phyloP scores from a whole-genome alignment of 1,140 invertebrate genomes.

The Rhagoletis zephyria region DNA sequence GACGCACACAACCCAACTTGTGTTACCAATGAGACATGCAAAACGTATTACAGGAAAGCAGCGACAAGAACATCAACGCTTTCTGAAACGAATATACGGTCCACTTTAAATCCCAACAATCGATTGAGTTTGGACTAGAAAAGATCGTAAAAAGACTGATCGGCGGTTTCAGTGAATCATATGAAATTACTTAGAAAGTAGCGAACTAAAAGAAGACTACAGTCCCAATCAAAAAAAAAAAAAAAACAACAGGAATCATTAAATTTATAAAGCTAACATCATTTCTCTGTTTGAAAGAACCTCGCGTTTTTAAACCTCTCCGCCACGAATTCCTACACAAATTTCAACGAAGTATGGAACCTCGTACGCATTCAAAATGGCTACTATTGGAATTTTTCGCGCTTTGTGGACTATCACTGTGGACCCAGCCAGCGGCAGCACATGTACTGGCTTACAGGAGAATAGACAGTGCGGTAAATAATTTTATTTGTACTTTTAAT shows the following conservation, averaged over 20 bases:
- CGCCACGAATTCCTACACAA: background rate
- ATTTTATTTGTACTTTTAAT: too few species aligned
- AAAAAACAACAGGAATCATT: background rate
- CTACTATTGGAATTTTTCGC: constrained; percentile 21
- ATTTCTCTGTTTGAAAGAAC: background rate
- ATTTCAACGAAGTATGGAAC: background rate
- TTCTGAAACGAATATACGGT: constrained; percentile 56
- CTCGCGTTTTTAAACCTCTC: background rate
- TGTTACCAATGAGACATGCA: constrained; percentile 47
- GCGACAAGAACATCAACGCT: constrained; percentile 49
- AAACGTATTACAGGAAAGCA: constrained; percentile 28
- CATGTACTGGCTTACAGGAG: constrained; percentile 65
- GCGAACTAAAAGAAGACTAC: background rate
- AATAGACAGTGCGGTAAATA: constrained; percentile 44
- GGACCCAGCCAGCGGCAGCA: constrained; percentile 51
- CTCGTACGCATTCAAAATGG: constrained; percentile 6
- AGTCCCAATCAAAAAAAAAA: background rate
- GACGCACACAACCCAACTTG: background rate
- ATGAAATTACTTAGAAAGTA: background rate
- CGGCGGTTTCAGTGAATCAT: constrained; percentile 7
- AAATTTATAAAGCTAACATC: too few species aligned
- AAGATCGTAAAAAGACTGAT: background rate
- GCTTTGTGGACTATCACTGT: background rate
- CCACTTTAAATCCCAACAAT: constrained; percentile 49
- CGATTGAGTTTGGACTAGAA: background rate